Percentiles rank a stretch among this genome's conserved stretches.
Conservation (phyloP, 2,113 vertebrate genomes). For the Otolemur garnettii region DNA sequence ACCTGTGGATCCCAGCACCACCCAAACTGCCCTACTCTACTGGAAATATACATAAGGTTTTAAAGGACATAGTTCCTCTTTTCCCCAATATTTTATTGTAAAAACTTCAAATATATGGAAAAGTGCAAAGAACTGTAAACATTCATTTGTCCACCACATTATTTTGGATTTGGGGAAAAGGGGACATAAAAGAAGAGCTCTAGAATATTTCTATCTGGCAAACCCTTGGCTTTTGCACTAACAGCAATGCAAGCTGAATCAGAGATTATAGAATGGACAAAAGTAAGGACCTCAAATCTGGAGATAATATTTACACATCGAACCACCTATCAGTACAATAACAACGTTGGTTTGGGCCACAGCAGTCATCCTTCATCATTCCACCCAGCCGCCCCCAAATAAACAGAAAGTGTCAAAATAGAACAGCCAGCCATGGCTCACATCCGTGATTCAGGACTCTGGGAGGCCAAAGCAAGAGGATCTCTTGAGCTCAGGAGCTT, state of each 20-base stretch:
- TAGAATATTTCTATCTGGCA: conserved; percentile 20
- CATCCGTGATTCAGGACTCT: no score
- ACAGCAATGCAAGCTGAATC: not conserved
- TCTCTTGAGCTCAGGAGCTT: no score
- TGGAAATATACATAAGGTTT: not conserved
- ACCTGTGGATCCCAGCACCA: not conserved
- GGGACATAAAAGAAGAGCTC: not conserved
- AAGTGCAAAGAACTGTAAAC: conserved; percentile 21
- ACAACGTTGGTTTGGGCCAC: not conserved
- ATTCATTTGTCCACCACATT: not conserved
- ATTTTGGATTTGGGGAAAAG: not conserved
- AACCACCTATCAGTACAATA: not conserved
- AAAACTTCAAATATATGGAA: not conserved
- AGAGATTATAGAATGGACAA: not conserved
- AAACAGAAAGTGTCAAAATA: conserved; percentile 34
- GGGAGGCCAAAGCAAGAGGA: no score
- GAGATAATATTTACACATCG: not conserved
- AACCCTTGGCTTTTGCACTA: not conserved
- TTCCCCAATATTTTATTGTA: not conserved
- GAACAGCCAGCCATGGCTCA: not conserved
- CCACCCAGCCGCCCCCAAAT: not conserved
- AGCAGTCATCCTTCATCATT: not conserved
- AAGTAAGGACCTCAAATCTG: not conserved
- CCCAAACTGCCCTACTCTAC: not conserved
- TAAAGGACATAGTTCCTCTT: not conserved